Percentiles rank a stretch among this genome's conserved stretches.
These are phyloP conservation scores for Oryzias sinensis DNA, from an alignment of 2,797 vertebrate genomes.

Conservation along the genomic window DNA sequence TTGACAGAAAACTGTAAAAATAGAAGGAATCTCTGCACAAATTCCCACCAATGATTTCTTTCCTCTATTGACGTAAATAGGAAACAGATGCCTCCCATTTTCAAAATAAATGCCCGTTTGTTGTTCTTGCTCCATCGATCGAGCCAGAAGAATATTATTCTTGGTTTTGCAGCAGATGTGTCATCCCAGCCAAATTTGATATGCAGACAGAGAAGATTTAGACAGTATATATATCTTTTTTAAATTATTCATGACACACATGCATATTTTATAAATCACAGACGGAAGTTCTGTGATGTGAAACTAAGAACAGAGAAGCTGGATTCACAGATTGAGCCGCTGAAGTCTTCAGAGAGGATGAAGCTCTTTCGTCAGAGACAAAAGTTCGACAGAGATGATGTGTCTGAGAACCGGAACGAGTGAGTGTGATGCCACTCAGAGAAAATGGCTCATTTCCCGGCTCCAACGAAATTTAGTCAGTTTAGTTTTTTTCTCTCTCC, in stretches of 20 bases:
- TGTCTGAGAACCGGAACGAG: slow-evolving; percentile 42
- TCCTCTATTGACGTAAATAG: neutral
- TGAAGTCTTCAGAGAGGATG: slow-evolving; percentile 38
- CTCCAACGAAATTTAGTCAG: too few species aligned
- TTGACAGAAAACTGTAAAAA: neutral
- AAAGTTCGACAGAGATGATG: slow-evolving; percentile 36
- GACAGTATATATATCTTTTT: neutral
- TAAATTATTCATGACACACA: slow-evolving; percentile 11
- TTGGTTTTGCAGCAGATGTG: neutral
- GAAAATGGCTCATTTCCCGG: too few species aligned
- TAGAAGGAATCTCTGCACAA: neutral
- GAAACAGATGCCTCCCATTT: neutral
- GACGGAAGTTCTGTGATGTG: slow-evolving; percentile 28
- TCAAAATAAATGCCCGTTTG: neutral
- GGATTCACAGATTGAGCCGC: slow-evolving; percentile 5
- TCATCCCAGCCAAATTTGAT: neutral
- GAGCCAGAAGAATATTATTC: neutral
- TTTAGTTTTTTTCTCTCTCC: too few species aligned
- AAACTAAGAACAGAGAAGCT: slow-evolving; percentile 35
- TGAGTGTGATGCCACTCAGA: neutral
- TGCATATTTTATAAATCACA: slow-evolving; percentile 48
- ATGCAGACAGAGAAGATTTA: neutral
- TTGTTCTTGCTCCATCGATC: neutral
- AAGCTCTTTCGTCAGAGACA: slow-evolving; percentile 17
- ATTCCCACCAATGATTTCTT: neutral